Percentiles rank a stretch among this genome's conserved stretches.
Conservation (phyloP, 92 coral and sea anemone species). For the Actinostola sp. region DNA sequence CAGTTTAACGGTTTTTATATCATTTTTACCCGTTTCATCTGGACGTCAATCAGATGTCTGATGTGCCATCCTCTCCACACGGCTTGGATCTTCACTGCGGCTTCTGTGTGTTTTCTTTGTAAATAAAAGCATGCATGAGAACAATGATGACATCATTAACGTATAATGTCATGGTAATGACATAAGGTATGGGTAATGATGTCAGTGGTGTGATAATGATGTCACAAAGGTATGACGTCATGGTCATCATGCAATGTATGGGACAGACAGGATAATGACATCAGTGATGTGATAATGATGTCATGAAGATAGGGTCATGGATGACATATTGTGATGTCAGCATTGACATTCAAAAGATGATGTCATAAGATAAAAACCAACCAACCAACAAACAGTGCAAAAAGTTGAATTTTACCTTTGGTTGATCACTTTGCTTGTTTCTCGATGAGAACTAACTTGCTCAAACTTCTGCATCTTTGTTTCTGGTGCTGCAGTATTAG, state of each 20-base stretch:
- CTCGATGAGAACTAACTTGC: not conserved
- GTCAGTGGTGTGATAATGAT: no score
- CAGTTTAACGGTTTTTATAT: no score
- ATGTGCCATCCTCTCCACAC: conserved; percentile 87
- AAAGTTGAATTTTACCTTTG: conserved; percentile 7
- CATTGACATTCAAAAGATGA: no score
- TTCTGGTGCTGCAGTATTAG: not conserved
- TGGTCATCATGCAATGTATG: no score
- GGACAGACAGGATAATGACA: no score
- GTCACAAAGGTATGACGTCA: no score
- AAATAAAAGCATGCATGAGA: not conserved
- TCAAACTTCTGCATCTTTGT: not conserved
- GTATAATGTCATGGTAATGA: not conserved
- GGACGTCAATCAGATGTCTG: conserved; percentile 76
- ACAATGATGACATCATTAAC: not conserved
- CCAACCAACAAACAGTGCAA: no score
- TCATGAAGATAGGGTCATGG: no score
- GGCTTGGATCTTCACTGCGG: conserved; percentile 80
- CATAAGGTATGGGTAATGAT: no score
- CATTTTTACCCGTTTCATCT: conserved; percentile 64
- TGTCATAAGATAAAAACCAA: no score
- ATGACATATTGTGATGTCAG: no score
- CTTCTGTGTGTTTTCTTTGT: conserved; percentile 42
- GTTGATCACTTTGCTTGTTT: conserved; percentile 1
- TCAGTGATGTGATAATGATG: no score